Evolutionary conservation across 2,888 invertebrate species (phyloP).

Genomic region (Philopedon plagiatum): DNA sequence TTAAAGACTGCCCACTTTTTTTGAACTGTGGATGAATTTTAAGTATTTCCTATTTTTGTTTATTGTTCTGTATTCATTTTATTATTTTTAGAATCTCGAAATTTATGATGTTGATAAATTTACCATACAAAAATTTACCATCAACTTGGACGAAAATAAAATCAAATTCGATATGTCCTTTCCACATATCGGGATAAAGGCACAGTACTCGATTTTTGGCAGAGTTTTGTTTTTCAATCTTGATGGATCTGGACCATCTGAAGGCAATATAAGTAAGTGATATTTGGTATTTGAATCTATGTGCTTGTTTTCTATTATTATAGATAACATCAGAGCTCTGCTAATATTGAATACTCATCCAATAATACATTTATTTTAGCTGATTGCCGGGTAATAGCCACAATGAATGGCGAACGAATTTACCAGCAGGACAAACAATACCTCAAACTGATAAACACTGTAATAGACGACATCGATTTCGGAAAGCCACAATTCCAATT

Average conservation of each 20-base stretch:
- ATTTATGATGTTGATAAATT: conserved; percentile 50
- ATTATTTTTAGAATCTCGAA: conserved; percentile 46
- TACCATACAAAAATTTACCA: conserved; percentile 60
- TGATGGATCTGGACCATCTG: conserved; percentile 75
- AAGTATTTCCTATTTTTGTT: not conserved
- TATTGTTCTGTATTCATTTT: not conserved
- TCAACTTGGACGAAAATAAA: conserved; percentile 70
- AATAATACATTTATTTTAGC: conserved; percentile 71
- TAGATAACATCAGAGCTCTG: too few relatives aligned
- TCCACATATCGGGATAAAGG: conserved; percentile 75
- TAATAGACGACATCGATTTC: conserved; percentile 73
- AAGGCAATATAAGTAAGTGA: conserved; percentile 77
- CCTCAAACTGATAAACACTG: conserved; percentile 73
- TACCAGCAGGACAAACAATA: conserved; percentile 70
- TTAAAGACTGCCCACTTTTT: too few relatives aligned
- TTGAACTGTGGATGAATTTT: too few relatives aligned
- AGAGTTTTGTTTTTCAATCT: conserved; percentile 80
- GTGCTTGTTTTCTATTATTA: too few relatives aligned
- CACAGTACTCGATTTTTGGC: conserved; percentile 77
- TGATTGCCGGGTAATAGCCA: conserved; percentile 74
- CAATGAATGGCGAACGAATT: conserved; percentile 72
- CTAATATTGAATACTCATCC: too few relatives aligned
- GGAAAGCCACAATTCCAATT: conserved; percentile 74
- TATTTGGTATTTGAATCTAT: not conserved
- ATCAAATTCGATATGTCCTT: conserved; percentile 73